These are phyloP conservation scores for Diachasmimorpha longicaudata DNA, from an alignment of 1,140 invertebrate genomes.

Conservation along the genomic window DNA sequence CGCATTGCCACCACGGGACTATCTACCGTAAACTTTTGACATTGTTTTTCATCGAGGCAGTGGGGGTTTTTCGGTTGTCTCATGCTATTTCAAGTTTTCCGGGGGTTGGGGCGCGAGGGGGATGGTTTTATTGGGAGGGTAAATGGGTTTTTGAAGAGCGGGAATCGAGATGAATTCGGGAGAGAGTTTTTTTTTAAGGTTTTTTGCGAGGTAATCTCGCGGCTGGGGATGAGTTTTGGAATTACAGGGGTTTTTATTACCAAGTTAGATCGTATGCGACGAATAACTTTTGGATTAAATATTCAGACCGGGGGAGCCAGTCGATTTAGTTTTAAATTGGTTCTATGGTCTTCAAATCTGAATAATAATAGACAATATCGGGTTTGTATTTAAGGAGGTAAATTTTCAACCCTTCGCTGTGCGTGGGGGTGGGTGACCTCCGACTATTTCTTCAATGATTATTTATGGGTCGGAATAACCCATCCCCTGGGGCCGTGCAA, in stretches of 20 bases:
- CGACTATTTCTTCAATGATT: neutral
- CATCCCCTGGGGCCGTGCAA: too few relatives aligned
- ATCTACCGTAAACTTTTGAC: constrained; percentile 15
- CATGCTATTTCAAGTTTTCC: neutral
- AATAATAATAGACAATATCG: neutral
- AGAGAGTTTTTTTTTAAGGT: neutral
- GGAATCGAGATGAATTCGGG: neutral
- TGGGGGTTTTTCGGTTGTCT: neutral
- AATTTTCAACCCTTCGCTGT: neutral
- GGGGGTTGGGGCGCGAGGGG: neutral
- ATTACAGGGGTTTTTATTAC: neutral
- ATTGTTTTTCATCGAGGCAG: neutral
- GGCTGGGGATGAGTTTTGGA: neutral
- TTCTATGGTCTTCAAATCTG: neutral
- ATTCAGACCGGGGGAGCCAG: neutral
- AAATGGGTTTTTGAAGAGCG: neutral
- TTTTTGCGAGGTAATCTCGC: neutral
- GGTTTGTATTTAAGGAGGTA: neutral
- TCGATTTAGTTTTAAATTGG: neutral
- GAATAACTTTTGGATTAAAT: neutral
- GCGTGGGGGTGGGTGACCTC: neutral
- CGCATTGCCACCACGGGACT: constrained; percentile 12
- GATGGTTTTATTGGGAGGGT: neutral
- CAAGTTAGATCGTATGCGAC: neutral
- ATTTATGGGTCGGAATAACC: neutral